Evolutionary conservation across 2,888 invertebrate species (phyloP), one percentile per base, ranked within the genome.

Genomic region (Cheilosia pagana): DNA sequence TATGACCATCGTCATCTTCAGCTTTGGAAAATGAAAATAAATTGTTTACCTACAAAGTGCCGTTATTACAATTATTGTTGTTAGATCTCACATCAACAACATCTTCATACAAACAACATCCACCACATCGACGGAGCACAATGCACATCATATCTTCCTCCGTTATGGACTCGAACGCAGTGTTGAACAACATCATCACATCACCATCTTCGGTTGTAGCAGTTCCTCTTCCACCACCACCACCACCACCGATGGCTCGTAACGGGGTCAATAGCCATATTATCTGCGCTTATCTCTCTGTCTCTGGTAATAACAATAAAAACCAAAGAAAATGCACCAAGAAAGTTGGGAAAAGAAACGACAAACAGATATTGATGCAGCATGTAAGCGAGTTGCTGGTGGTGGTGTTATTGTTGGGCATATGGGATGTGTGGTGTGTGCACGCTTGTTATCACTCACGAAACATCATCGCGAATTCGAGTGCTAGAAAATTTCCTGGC

Each of bases 261-360:
- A 16, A 23, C 45, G 59, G 67, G 85, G 85, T 85, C 85, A 81
- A 81, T 81, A 60, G 71, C 85, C 85, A 81, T 79, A 81, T 85
- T 85, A 85, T 85, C 81, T 81, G 55, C 21, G 60, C 85, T 85
- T 85, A 85, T 85, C 85, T 63, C 71, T 53, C 45, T 45, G 67
- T 81, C 75, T 63, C 72, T 52, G 55, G 52, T 72, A 67, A 67
- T 62, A 78, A 78, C 50, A 78, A 83, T 70, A 78, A 74, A 72
- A 78, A n/a, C 8, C 43, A 55, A 67, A 48, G 31, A 74, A 74
- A 71, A 55, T 55, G 57, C 71, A 60, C 65, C 48, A 28, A 72
- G 60, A 77, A 82, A 72, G 71, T 65, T 55, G 55, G 41, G 31
- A 19, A 21, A 39, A 19, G 43, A 23, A 55, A 70, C 1, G 55